Conservation (phyloP, 2,797 vertebrate genomes). For the Brotula barbata region DNA sequence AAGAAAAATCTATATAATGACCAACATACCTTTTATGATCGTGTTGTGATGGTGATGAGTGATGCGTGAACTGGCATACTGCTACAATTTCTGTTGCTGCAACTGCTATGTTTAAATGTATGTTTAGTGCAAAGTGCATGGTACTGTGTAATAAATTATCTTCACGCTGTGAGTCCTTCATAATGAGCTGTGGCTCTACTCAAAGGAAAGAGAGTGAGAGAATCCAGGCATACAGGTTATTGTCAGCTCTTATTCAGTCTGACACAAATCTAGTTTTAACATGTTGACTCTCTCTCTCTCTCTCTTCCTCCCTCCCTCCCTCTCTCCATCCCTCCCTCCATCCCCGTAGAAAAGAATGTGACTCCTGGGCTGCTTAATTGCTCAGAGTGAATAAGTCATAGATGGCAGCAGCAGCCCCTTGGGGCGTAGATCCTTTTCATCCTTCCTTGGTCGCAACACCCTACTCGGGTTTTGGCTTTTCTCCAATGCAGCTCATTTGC, state of each 20-base stretch:
- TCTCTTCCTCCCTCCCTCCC: constrained; percentile 13
- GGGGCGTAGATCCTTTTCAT: constrained; percentile 71
- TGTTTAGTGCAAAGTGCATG: constrained; percentile 6
- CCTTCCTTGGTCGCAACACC: constrained; percentile 57
- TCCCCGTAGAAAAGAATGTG: constrained; percentile 63
- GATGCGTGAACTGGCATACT: background rate
- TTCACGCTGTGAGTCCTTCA: background rate
- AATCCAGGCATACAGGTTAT: constrained; percentile 20
- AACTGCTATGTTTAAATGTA: constrained; percentile 1
- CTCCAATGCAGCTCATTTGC: constrained; percentile 57
- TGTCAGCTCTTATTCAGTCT: constrained; percentile 29
- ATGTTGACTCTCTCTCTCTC: constrained; percentile 36
- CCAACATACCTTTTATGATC: background rate
- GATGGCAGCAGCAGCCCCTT: constrained; percentile 64
- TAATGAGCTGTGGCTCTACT: background rate
- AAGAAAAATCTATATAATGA: too few relatives aligned
- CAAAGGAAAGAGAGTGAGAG: constrained; percentile 32
- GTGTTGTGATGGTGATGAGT: background rate
- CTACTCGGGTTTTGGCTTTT: constrained; percentile 64
- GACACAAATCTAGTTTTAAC: constrained; percentile 67
- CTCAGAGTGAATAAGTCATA: constrained; percentile 70
- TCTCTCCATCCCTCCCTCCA: constrained; percentile 19
- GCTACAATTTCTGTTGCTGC: too few relatives aligned
- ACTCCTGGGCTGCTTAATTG: constrained; percentile 74
- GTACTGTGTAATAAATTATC: constrained; percentile 13